Conservation (phyloP, 1,140 invertebrate genomes). For the Drosophila bocqueti region DNA sequence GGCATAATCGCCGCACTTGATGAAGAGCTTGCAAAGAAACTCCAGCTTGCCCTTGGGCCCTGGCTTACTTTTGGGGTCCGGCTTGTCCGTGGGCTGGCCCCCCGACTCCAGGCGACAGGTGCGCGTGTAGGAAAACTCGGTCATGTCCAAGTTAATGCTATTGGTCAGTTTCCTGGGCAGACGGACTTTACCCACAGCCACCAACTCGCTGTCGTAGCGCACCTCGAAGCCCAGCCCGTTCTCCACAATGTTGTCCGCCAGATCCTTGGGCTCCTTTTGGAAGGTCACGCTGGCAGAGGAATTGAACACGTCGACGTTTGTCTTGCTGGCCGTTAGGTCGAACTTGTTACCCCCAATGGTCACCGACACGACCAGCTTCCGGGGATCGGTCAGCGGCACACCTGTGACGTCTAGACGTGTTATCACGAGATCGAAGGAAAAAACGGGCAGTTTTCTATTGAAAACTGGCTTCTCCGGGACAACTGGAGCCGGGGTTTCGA, state of each 20-base stretch:
- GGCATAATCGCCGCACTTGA: conserved; percentile 35
- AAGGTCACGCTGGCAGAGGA: conserved; percentile 14
- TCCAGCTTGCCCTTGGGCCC: neutral
- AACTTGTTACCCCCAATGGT: conserved; percentile 9
- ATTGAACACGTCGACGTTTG: conserved; percentile 18
- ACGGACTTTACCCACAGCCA: neutral
- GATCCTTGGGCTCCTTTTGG: conserved; percentile 10
- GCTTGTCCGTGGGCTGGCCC: neutral
- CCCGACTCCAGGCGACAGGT: conserved; percentile 7
- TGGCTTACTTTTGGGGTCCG: neutral
- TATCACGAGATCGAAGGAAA: conserved; percentile 31
- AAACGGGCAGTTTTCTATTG: conserved; percentile 3
- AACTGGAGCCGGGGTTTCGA: neutral
- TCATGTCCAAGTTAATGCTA: conserved; percentile 18
- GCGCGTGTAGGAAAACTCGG: conserved; percentile 21
- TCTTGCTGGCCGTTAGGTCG: neutral
- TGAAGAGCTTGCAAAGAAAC: conserved; percentile 34
- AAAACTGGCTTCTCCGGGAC: neutral
- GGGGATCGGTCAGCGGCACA: conserved; percentile 7
- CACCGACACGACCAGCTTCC: conserved; percentile 21
- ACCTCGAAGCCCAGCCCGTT: conserved; percentile 17
- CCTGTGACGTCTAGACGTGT: conserved; percentile 12
- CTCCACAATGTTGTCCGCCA: conserved; percentile 3
- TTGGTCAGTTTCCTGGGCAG: conserved; percentile 6
- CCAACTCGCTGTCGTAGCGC: neutral